A percentile compares a stretch with the other conserved stretches of the same genome.
Conservation (phyloP, 2,113 vertebrate genomes). For the Phocoena sinus region DNA sequence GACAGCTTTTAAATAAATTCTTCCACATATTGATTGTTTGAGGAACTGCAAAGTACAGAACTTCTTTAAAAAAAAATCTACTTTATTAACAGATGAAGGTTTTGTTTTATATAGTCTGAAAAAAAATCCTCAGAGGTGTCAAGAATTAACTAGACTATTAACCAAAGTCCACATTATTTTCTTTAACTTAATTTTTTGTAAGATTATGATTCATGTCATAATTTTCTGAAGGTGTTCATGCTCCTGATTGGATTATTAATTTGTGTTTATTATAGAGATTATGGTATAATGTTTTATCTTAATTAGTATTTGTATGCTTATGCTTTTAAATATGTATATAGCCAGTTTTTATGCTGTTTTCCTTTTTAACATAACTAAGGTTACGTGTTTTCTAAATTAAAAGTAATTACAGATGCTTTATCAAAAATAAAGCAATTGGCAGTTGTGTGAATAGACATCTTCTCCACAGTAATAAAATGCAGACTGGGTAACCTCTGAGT, state of each 20-base stretch:
- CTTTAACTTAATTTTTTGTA: slow-evolving; percentile 64
- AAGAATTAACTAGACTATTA: slow-evolving; percentile 76
- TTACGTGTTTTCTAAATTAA: slow-evolving; percentile 76
- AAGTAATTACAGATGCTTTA: slow-evolving; percentile 73
- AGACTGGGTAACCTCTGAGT: neutral
- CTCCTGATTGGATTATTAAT: slow-evolving; percentile 79
- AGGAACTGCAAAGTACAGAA: neutral
- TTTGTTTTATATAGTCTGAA: neutral
- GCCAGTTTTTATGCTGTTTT: slow-evolving; percentile 69
- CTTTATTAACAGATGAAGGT: slow-evolving; percentile 3
- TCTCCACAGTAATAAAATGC: neutral
- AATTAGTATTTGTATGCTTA: slow-evolving; percentile 81
- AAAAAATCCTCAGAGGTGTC: slow-evolving; percentile 49
- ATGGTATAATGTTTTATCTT: slow-evolving; percentile 79
- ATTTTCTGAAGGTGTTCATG: slow-evolving; percentile 72
- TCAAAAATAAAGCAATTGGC: slow-evolving; percentile 51
- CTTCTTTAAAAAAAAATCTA: neutral
- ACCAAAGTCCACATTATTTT: slow-evolving; percentile 66
- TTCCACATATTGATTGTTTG: slow-evolving; percentile 17
- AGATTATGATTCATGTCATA: slow-evolving; percentile 68
- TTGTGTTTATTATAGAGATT: slow-evolving; percentile 78
- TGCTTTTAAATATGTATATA: slow-evolving; percentile 74
- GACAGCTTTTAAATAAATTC: slow-evolving; percentile 52
- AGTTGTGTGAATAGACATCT: neutral
- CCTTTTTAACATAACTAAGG: slow-evolving; percentile 63